Conservation (phyloP, 1,140 invertebrate species). For the Metaphire vulgaris region DNA sequence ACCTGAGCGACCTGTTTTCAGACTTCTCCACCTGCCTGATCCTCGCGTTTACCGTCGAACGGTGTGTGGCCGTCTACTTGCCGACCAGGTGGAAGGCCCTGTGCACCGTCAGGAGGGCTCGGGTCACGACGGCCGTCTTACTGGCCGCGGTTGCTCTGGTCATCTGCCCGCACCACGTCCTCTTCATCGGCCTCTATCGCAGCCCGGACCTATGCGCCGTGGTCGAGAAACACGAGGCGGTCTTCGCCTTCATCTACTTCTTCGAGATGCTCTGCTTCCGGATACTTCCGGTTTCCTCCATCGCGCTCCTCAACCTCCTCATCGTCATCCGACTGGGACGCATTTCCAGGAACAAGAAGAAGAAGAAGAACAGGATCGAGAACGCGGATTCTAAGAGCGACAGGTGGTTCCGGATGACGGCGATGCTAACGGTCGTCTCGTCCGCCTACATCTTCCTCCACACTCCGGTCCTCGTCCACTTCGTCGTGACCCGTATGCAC, state of each 20-base stretch:
- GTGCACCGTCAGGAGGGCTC: constrained; percentile 15
- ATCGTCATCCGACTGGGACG: constrained; percentile 9
- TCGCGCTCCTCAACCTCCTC: constrained; percentile 11
- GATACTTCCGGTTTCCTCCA: constrained; percentile 8
- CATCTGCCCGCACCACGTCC: neutral
- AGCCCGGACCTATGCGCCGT: neutral
- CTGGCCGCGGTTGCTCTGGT: neutral
- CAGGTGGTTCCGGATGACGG: constrained; percentile 7
- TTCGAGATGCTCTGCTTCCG: constrained; percentile 10
- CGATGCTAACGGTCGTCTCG: constrained; percentile 13
- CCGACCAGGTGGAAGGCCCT: constrained; percentile 8
- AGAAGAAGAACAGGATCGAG: neutral
- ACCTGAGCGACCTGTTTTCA: constrained; percentile 20
- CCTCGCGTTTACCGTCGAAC: constrained; percentile 18
- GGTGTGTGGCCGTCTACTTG: constrained; percentile 12
- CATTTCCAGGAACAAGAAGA: neutral
- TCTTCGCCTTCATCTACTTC: constrained; percentile 6
- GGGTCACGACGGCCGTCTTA: neutral
- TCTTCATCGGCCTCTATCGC: neutral
- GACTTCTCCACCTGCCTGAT: constrained; percentile 21
- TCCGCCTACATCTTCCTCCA: neutral
- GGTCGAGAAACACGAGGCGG: neutral
- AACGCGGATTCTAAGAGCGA: too few species aligned
- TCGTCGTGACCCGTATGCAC: constrained; percentile 1
- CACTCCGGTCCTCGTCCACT: constrained; percentile 4